A percentile compares a stretch with the other conserved stretches of the same genome.
These are phyloP conservation scores for Tauraco erythrolophus DNA, from an alignment of 2,113 vertebrate genomes.

Conservation along the genomic window DNA sequence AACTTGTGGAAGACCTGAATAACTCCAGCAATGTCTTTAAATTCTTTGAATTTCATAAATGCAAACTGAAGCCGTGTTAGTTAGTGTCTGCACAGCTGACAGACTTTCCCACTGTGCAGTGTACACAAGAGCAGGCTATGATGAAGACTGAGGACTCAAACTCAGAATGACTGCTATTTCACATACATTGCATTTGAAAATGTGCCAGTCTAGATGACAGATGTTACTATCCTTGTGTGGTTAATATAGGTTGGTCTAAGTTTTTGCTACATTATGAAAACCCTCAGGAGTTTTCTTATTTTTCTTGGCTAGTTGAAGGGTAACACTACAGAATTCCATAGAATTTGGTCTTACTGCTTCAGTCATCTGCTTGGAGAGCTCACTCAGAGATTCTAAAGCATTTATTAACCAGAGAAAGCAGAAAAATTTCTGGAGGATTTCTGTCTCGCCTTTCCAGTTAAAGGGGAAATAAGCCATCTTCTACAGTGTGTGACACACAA, in stretches of 20 bases:
- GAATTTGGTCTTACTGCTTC: neutral
- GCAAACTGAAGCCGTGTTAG: neutral
- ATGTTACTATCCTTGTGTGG: slow-evolving; percentile 22
- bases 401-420: neutral
- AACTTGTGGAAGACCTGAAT: neutral
- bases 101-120: neutral
- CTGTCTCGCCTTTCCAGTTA: neutral
- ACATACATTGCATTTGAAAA: neutral
- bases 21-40: neutral
- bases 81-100: neutral
- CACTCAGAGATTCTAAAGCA: neutral
- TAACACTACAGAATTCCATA: neutral
- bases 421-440: neutral
- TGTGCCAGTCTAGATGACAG: neutral
- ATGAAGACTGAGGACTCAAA: neutral
- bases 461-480: neutral
- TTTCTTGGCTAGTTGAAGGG: slow-evolving; percentile 22
- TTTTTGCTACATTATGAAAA: slow-evolving; percentile 4
- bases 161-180: neutral
- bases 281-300: neutral
- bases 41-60: neutral
- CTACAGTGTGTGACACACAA: neutral
- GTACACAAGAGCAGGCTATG: neutral
- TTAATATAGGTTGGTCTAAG: neutral
- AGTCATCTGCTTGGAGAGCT: neutral